Percentiles rank a stretch among this genome's conserved stretches.
These are phyloP conservation scores for Myotis pilosus DNA, from an alignment of 2,797 vertebrate species.

Conservation along the genomic window DNA sequence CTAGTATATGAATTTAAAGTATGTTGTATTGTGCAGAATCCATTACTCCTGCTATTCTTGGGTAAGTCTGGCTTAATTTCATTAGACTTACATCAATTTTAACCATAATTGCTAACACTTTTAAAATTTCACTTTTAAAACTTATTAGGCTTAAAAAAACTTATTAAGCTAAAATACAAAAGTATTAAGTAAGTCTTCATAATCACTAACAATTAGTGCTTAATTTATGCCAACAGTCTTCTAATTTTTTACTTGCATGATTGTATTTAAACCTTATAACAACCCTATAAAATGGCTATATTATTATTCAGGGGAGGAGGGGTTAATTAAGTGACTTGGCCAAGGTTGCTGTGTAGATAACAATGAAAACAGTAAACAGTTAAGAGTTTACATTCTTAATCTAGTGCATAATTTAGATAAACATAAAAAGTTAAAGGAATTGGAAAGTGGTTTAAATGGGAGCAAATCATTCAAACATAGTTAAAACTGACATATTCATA, in stretches of 20 bases:
- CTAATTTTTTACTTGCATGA: background rate
- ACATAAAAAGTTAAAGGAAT: background rate
- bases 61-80: background rate
- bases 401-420: background rate
- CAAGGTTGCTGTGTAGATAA: background rate
- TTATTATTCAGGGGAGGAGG: background rate
- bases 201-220: background rate
- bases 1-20: background rate
- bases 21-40: background rate
- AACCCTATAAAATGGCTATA: fast-evolving
- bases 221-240: background rate
- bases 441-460: background rate
- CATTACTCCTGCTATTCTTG: background rate
- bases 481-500: background rate
- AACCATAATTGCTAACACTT: background rate
- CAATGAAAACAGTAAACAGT: background rate
- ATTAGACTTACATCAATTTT: background rate
- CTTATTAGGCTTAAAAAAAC: background rate
- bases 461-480: background rate
- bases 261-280: background rate
- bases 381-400: background rate
- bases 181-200: background rate
- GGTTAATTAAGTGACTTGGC: too few species aligned
- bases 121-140: background rate
- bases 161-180: background rate